These are phyloP conservation scores for Hipparchia sbordonii DNA, from an alignment of 2,888 invertebrate genomes.

Conservation along the genomic window DNA sequence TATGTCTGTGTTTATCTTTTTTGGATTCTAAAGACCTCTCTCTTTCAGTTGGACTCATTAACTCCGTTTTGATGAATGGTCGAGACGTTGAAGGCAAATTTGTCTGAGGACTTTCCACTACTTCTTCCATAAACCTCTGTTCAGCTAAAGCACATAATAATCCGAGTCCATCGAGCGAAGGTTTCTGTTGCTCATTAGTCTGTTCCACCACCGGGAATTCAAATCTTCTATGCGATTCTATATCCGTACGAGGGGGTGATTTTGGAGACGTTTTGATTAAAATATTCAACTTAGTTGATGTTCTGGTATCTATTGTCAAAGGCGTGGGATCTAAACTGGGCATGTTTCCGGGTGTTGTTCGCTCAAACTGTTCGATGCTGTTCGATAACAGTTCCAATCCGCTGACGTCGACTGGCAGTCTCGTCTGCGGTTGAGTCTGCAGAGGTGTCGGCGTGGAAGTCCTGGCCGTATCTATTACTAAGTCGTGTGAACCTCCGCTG, in stretches of 20 bases:
- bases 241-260: slow-evolving; percentile 67
- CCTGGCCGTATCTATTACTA: slow-evolving; percentile 75
- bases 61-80: slow-evolving; percentile 70
- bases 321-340: slow-evolving; percentile 62
- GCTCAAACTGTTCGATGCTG: slow-evolving; percentile 91
- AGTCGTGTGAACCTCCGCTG: slow-evolving; percentile 71
- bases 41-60: slow-evolving; percentile 64
- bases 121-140: slow-evolving; percentile 91
- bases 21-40: slow-evolving; percentile 54
- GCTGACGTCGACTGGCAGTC: slow-evolving; percentile 86
- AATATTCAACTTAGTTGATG: slow-evolving; percentile 67
- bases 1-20: slow-evolving; percentile 68
- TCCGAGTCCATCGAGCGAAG: slow-evolving; percentile 86
- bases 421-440: slow-evolving; percentile 43
- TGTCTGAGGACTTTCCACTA: slow-evolving; percentile 66
- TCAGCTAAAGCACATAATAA: slow-evolving; percentile 92
- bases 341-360: slow-evolving; percentile 70
- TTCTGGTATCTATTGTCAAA: slow-evolving; percentile 70
- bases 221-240: slow-evolving; percentile 66
- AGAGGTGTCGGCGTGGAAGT: slow-evolving; percentile 56
- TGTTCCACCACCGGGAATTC: slow-evolving; percentile 64
- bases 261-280: slow-evolving; percentile 75
- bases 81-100: slow-evolving; percentile 54
- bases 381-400: slow-evolving; percentile 92
- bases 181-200: slow-evolving; percentile 62